A percentile compares a stretch with the other conserved stretches of the same genome.
Evolutionary conservation across 2,113 vertebrate genomes (phyloP).

Genomic region (Monarcha castaneiventris): DNA sequence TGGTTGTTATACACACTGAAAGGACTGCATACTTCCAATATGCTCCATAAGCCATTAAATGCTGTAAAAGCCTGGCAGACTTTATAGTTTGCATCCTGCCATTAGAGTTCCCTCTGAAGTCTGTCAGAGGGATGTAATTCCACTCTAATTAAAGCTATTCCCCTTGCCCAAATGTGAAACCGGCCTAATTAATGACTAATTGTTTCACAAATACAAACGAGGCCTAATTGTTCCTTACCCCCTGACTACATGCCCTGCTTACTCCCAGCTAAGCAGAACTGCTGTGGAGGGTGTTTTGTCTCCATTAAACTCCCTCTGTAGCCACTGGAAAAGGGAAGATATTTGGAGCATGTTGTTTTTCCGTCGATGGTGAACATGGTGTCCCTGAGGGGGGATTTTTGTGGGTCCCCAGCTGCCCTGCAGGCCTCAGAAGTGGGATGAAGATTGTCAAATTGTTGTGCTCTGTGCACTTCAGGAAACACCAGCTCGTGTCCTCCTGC

Average conservation of each 20-base stretch:
- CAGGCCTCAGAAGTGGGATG: neutral
- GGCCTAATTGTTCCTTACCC: neutral
- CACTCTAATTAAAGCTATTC: constrained; percentile 40
- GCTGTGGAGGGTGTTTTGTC: neutral
- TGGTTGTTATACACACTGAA: constrained; percentile 35
- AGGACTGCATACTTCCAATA: constrained; percentile 31
- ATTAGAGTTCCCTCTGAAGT: constrained; percentile 63
- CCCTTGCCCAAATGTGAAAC: constrained; percentile 35
- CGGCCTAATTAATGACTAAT: constrained; percentile 57
- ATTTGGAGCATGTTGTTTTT: neutral
- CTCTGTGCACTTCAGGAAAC: neutral
- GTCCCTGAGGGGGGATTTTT: neutral
- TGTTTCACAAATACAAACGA: constrained; percentile 10
- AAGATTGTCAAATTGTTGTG: neutral
- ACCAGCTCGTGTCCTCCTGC: neutral
- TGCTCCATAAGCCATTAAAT: constrained; percentile 49
- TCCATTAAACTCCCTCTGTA: neutral
- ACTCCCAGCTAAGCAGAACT: neutral
- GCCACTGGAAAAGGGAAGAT: neutral
- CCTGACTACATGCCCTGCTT: neutral
- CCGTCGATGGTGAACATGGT: neutral
- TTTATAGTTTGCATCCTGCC: constrained; percentile 68
- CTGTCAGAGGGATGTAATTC: constrained; percentile 39
- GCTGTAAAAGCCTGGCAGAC: constrained; percentile 39
- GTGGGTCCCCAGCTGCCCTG: neutral